Evolutionary conservation across 2,888 invertebrate species (phyloP).

Genomic region (Carterocephalus palaemon): DNA sequence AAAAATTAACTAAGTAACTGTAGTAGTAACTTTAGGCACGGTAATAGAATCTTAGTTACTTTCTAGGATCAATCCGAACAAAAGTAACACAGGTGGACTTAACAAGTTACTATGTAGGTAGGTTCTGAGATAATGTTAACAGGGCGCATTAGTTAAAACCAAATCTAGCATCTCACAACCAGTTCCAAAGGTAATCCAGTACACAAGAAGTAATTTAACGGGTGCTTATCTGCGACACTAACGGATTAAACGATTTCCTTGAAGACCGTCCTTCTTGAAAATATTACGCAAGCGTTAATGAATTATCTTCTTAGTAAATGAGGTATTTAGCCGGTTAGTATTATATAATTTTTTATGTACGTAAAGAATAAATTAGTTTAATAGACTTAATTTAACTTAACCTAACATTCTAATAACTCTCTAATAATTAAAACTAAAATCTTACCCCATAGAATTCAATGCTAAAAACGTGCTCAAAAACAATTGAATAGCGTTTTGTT

Average conservation of each 20-base stretch:
- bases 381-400: too few relatives aligned
- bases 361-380: too few relatives aligned
- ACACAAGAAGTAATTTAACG: constrained; percentile 24
- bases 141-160: constrained; percentile 23
- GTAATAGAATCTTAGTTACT: too few relatives aligned
- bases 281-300: constrained; percentile 13
- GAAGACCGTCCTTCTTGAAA: constrained; percentile 23
- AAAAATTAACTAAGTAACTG: too few relatives aligned
- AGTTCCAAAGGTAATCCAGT: constrained; percentile 13
- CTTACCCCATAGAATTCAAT: too few relatives aligned
- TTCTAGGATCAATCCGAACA: constrained; percentile 11
- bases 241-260: constrained; percentile 23
- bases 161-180: constrained; percentile 24
- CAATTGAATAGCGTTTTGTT: too few relatives aligned
- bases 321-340: background rate
- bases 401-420: too few relatives aligned
- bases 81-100: constrained; percentile 20
- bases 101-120: constrained; percentile 13
- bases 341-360: background rate
- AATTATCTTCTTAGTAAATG: background rate
- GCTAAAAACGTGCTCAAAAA: too few relatives aligned
- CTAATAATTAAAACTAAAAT: too few relatives aligned
- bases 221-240: constrained; percentile 22
- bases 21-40: too few relatives aligned
- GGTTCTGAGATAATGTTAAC: constrained; percentile 24